A percentile compares a stretch with the other conserved stretches of the same genome.
Conservation (phyloP, 2,888 invertebrate genomes). For the Rhaphigaster nebulosa region DNA sequence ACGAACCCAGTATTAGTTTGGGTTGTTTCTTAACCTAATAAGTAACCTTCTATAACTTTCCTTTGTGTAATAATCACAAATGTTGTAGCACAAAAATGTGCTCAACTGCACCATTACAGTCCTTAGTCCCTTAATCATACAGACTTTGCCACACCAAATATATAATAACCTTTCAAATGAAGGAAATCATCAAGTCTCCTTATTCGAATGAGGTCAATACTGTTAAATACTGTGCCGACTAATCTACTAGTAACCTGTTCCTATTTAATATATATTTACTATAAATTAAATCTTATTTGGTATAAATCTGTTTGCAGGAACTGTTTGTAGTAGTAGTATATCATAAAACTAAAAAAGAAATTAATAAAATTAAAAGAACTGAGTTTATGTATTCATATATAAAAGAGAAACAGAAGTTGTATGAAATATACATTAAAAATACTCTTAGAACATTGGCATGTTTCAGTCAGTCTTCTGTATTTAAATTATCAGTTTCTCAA, state of each 20-base stretch:
- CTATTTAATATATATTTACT: conserved; percentile 59
- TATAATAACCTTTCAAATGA: conserved; percentile 51
- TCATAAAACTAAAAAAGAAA: conserved; percentile 62
- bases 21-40: conserved; percentile 61
- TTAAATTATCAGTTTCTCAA: conserved; percentile 58
- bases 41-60: conserved; percentile 61
- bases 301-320: conserved; percentile 65
- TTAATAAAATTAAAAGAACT: conserved; percentile 53
- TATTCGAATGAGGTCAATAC: conserved; percentile 64
- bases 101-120: conserved; percentile 59
- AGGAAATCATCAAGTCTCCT: conserved; percentile 48
- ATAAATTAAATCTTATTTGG: conserved; percentile 64
- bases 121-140: conserved; percentile 53
- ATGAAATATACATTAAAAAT: conserved; percentile 65
- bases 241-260: conserved; percentile 62
- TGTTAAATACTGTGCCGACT: conserved; percentile 65
- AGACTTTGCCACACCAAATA: conserved; percentile 56
- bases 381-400: conserved; percentile 59
- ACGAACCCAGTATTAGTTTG: conserved; percentile 55
- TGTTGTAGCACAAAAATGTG: conserved; percentile 55
- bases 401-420: conserved; percentile 62
- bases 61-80: conserved; percentile 55
- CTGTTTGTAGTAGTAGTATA: conserved; percentile 65
- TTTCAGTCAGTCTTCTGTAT: conserved; percentile 66
- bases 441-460: conserved; percentile 66